These are phyloP conservation scores for Ramphastos sulfuratus DNA, from an alignment of 2,113 vertebrate species.

Conservation along the genomic window DNA sequence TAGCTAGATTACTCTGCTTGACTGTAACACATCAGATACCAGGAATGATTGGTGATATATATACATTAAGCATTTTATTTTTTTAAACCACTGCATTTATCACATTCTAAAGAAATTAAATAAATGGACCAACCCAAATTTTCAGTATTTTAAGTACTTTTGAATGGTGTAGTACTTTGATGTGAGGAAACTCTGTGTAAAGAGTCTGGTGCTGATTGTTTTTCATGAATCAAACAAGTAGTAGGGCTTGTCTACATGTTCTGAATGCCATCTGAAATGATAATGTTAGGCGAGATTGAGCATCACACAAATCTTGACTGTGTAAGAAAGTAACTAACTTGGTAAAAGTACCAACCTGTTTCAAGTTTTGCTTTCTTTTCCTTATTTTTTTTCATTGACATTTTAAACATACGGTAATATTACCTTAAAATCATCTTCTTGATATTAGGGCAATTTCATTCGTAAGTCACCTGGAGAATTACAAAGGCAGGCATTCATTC, in stretches of 20 bases:
- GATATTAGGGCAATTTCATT: constrained; percentile 52
- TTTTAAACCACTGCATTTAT: constrained; percentile 34
- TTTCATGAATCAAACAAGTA: background rate
- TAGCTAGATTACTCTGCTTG: constrained; percentile 44
- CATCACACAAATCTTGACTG: constrained; percentile 44
- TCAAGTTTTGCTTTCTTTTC: background rate
- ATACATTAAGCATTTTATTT: constrained; percentile 35
- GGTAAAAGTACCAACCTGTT: constrained; percentile 27
- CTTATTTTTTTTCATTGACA: constrained; percentile 38
- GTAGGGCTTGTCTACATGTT: constrained; percentile 28
- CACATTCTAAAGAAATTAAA: background rate
- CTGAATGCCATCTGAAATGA: constrained; percentile 21
- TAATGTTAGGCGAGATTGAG: constrained; percentile 17
- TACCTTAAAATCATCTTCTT: constrained; percentile 47
- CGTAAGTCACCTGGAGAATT: constrained; percentile 20
- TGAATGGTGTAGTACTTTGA: background rate
- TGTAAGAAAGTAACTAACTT: no score
- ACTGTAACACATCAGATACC: constrained; percentile 48
- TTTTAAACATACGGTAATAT: constrained; percentile 52
- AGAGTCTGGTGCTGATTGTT: background rate
- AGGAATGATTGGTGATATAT: background rate
- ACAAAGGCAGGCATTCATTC: constrained; percentile 44
- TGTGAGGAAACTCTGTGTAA: background rate
- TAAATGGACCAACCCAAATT: constrained; percentile 2
- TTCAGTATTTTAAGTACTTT: background rate